Base-by-base conservation (phyloP, 2,113 vertebrate species). In the Lepus europaeus region DNA sequence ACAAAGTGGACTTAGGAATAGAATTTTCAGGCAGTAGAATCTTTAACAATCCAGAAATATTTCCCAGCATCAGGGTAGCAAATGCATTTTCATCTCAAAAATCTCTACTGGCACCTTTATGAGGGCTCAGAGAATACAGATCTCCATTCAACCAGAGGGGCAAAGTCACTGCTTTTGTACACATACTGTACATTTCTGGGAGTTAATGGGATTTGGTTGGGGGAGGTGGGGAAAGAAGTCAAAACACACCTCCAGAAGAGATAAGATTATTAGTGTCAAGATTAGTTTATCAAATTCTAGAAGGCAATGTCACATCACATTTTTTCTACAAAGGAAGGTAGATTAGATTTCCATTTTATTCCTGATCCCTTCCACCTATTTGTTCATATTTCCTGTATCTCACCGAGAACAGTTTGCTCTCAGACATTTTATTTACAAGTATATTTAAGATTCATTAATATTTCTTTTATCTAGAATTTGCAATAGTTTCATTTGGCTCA, bases 261-360 rank as follows among this genome's bases (percentile, higher is more conserved):
- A 89, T 51, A 86, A 91, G 53, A 73, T 93, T 94, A 69, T 91
- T 79, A 66, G 19, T 39, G 56, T 90, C 33, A 31, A 86, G 81
- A 93, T 83, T 86, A 92, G 22, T 76, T 92, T 90, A 95, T 23
- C 73, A 92, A 27, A 90, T 94, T 90, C 76, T 92, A 93, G 31
- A 22, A 90, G 33, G 13, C 13, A 29, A 33, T 70, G 33, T 78
- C 12, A 68, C 13, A 80, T 92, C 25, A 66, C 1, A 64, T 91
- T 85, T 83, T 84, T 36, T 31, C 92, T 83, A 72, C 29, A 72
- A 59, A 19, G 69, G 3, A 78, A 64, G 29, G 19, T 64, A 93
- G 70, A 66, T 93, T 69, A 25, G 2, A 69, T 85, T 90, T 95
- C 76, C 92, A 61, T 53, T 78, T 94, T 86, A 70, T 66, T 94